Evolutionary conservation across 2,113 vertebrate genomes (phyloP), one percentile per base, ranked within the genome.

Genomic region (Centropus unirufus): DNA sequence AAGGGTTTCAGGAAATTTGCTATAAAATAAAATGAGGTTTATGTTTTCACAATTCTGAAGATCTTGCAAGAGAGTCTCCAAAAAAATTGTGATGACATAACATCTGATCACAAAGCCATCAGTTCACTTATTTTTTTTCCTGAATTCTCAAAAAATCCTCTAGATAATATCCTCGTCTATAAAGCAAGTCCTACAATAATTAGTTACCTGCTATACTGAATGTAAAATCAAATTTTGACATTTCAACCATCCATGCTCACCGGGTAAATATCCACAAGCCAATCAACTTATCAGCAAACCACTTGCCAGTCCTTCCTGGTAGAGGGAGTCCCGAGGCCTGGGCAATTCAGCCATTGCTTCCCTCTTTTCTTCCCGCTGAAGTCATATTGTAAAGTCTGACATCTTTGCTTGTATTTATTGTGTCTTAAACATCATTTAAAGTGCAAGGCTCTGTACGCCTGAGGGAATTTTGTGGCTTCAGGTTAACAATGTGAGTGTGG

Each of bases 211-310:
- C 46, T 7, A 24, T 6, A 80, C 8, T 46, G 55, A 20, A 81
- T 13, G 12, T 34, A 34, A 73, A 87, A 39, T 23, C 29, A 47
- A 12, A 15, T 59, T 74, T 64, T 58, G 20, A 19, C 15, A 29
- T n/a, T 36, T 54, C 14, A 39, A 4, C 11, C 30, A 54, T 30
- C 7, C 1, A 1, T n/a, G 3, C 8, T 83, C 2, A 2, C 17
- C 57, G n/a, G 14, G 26, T 13, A 90, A 78, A 62, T 22, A 58
- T 15, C 14, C 34, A 36, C 36, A 78, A 46, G 13, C 20, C 30
- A 57, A 81, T 62, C 8, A 77, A 91, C 6, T 66, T 23, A 54
- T n/a, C 9, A 26, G 27, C 22, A 55, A 44, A 80, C 15, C 57
- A 20, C 9, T 27, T 76, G 20, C 21, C n/a, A 62, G 0, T 3